Evolutionary conservation across 2,888 invertebrate genomes (phyloP).

Genomic region (Agrochola lychnidis): DNA sequence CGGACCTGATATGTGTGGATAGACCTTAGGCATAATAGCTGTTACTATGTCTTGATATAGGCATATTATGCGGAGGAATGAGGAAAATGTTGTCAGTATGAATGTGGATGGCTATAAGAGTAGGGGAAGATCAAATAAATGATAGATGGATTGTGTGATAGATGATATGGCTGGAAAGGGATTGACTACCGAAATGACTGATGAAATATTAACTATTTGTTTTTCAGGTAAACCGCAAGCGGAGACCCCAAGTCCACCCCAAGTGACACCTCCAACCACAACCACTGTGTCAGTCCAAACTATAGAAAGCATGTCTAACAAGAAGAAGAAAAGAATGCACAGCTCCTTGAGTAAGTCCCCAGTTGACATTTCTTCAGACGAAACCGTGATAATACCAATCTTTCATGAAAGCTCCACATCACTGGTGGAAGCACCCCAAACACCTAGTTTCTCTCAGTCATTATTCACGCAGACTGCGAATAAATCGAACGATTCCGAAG

Average conservation of each 20-base stretch:
- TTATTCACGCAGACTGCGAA: neutral
- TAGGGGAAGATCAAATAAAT: neutral
- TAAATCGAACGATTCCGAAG: constrained; percentile 11
- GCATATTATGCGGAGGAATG: neutral
- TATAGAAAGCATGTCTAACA: neutral
- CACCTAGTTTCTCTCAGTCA: too few relatives aligned
- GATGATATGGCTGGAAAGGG: neutral
- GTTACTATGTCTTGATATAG: neutral
- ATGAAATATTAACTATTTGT: neutral
- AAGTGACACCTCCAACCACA: neutral
- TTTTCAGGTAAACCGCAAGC: constrained; percentile 11
- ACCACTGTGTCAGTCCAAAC: constrained; percentile 13
- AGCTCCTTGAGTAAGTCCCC: neutral
- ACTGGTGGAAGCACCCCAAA: neutral
- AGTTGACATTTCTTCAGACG: neutral
- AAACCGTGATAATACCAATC: constrained; percentile 25
- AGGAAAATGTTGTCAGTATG: neutral
- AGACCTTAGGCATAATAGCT: too few relatives aligned
- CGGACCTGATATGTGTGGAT: too few relatives aligned
- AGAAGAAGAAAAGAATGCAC: constrained; percentile 9
- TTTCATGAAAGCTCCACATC: neutral
- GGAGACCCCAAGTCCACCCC: neutral
- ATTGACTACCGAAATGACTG: neutral
- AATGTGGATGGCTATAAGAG: neutral
- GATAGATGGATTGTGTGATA: neutral